Evolutionary conservation across 1,140 invertebrate genomes (phyloP).

Genomic region (Drosophila pallidifrons): DNA sequence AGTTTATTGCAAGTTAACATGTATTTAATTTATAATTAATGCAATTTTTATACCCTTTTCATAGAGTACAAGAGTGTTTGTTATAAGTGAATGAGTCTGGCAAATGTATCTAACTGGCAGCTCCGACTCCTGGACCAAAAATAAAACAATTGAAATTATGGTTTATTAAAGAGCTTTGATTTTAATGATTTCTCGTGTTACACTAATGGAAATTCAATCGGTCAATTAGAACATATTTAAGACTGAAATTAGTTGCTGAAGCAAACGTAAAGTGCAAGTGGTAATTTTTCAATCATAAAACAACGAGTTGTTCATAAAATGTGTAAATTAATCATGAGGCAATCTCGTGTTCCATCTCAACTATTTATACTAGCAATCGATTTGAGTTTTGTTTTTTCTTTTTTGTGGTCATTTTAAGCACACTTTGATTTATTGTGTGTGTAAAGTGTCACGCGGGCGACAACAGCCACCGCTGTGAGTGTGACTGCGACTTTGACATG

Average conservation of each 20-base stretch:
- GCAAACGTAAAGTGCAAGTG: conserved; percentile 5
- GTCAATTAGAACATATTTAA: conserved; percentile 11
- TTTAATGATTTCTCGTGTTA: conserved; percentile 7
- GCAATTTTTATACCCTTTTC: no score
- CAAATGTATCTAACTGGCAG: no score
- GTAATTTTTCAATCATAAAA: conserved; percentile 30
- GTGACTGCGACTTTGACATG: conserved; percentile 58
- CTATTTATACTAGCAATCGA: conserved; percentile 26
- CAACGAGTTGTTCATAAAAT: conserved; percentile 10
- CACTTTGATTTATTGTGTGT: conserved; percentile 78
- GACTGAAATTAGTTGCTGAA: not conserved
- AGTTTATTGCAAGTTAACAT: no score
- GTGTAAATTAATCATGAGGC: conserved; percentile 34
- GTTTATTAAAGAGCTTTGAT: not conserved
- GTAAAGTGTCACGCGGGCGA: conserved; percentile 79
- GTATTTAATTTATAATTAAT: no score
- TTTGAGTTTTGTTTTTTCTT: conserved; percentile 21
- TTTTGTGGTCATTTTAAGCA: conserved; percentile 24
- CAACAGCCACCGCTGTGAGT: conserved; percentile 70
- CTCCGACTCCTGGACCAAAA: not conserved
- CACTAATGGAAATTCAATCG: conserved; percentile 4
- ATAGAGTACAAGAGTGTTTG: no score
- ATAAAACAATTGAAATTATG: not conserved
- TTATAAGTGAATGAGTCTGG: no score
- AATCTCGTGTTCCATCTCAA: conserved; percentile 29